phyloP scores from a whole-genome alignment of 2,797 vertebrate genomes.

The Neosilurus hyrtlii region DNA sequence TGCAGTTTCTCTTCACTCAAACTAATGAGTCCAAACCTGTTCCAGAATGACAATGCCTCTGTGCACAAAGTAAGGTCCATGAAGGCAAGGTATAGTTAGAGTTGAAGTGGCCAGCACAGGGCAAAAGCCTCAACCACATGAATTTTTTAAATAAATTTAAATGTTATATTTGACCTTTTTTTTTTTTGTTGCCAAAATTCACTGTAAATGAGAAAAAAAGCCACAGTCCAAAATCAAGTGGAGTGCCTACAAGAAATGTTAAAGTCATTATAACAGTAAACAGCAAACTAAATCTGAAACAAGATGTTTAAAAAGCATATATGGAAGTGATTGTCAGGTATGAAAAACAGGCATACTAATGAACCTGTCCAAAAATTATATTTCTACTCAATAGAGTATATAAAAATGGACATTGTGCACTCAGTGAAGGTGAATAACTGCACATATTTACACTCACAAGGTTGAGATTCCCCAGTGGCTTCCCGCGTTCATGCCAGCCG shows the following conservation, averaged over 20 bases:
- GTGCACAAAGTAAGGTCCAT: neutral
- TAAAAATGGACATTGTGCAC: neutral
- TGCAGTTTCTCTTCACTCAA: neutral
- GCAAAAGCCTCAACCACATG: neutral
- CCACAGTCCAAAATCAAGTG: neutral
- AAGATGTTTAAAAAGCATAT: neutral
- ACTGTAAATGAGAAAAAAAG: no score
- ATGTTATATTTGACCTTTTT: neutral
- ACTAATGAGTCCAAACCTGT: neutral
- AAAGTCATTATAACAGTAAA: neutral
- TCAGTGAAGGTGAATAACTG: neutral
- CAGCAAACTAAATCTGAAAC: neutral
- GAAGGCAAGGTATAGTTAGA: neutral
- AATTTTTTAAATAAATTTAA: neutral
- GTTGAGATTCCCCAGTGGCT: conserved; percentile 89
- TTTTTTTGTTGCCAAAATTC: no score
- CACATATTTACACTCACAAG: conserved; percentile 74
- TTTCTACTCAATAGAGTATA: neutral
- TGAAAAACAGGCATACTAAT: neutral
- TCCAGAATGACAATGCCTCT: neutral
- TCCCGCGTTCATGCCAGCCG: conserved; percentile 83
- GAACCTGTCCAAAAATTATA: neutral
- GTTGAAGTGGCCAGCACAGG: neutral
- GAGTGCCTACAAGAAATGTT: neutral
- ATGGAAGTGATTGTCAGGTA: neutral